Conservation (phyloP, 2,888 invertebrate genomes). For the Heliconius cydno region DNA sequence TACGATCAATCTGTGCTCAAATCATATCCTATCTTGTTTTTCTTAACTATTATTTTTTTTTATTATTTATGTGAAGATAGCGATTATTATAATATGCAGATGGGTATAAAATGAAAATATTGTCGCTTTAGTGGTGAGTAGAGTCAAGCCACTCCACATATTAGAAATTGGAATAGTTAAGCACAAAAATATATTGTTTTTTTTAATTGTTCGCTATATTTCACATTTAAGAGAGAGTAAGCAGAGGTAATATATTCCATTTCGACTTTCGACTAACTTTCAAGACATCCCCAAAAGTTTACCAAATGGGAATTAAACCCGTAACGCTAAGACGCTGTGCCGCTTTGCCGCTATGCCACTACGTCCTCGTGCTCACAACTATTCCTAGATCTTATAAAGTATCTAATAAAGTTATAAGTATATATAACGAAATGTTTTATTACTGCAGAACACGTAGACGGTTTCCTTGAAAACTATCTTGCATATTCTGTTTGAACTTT, state of each 20-base stretch:
- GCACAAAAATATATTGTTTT: neutral
- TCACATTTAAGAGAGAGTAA: neutral
- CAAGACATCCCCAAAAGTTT: too few relatives aligned
- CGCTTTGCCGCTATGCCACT: too few relatives aligned
- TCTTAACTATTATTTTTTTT: neutral
- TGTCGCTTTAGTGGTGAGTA: too few relatives aligned
- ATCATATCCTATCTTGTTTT: conserved; percentile 4
- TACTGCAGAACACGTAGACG: conserved; percentile 21
- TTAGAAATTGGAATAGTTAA: too few relatives aligned
- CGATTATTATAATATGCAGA: neutral
- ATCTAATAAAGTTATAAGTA: conserved; percentile 1
- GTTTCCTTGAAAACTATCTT: conserved; percentile 24
- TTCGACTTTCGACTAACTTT: neutral
- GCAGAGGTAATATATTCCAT: neutral
- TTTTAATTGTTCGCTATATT: neutral
- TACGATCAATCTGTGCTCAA: conserved; percentile 34
- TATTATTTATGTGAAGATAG: neutral
- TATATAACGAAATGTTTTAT: conserved; percentile 9
- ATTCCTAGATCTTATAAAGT: too few relatives aligned
- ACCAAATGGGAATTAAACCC: too few relatives aligned
- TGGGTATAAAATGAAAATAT: too few relatives aligned
- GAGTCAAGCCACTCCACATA: too few relatives aligned
- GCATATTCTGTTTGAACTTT: conserved; percentile 31
- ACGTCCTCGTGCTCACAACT: too few relatives aligned
- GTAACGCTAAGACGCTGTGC: too few relatives aligned